These are phyloP conservation scores for Cyprinodon brontotheroides DNA, from an alignment of 2,113 vertebrate genomes.

Conservation along the genomic window DNA sequence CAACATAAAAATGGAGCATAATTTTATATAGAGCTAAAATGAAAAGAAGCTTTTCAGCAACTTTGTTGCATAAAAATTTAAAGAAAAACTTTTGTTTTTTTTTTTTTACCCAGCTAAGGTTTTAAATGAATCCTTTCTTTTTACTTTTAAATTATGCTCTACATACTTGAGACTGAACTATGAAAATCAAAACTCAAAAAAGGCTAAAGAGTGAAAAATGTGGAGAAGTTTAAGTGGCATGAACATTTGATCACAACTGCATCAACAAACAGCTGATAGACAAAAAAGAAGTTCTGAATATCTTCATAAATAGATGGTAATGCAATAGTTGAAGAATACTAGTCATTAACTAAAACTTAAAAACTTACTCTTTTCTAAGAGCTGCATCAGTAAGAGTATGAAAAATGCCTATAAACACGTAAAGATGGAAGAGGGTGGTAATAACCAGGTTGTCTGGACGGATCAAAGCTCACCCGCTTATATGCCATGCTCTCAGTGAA, in stretches of 20 bases:
- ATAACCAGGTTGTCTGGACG: not conserved
- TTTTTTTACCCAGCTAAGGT: no score
- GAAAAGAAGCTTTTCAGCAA: no score
- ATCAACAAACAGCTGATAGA: not conserved
- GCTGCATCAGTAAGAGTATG: not conserved
- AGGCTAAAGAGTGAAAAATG: not conserved
- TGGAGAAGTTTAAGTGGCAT: not conserved
- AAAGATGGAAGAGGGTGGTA: not conserved
- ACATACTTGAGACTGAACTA: not conserved
- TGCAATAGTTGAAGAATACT: not conserved
- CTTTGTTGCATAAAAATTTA: no score
- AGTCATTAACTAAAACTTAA: not conserved
- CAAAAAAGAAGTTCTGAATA: not conserved
- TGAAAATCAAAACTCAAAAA: not conserved
- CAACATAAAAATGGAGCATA: no score
- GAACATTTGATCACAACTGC: not conserved
- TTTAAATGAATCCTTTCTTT: no score
- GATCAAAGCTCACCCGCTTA: constrained; percentile 83
- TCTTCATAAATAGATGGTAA: not conserved
- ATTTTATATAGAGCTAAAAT: no score
- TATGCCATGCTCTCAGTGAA: constrained; percentile 89
- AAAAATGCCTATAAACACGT: not conserved
- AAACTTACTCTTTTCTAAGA: not conserved
- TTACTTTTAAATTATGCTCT: no score
- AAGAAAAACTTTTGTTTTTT: no score